These are phyloP conservation scores for Drosophila tripunctata DNA, from an alignment of 2,888 invertebrate genomes.

Conservation along the genomic window DNA sequence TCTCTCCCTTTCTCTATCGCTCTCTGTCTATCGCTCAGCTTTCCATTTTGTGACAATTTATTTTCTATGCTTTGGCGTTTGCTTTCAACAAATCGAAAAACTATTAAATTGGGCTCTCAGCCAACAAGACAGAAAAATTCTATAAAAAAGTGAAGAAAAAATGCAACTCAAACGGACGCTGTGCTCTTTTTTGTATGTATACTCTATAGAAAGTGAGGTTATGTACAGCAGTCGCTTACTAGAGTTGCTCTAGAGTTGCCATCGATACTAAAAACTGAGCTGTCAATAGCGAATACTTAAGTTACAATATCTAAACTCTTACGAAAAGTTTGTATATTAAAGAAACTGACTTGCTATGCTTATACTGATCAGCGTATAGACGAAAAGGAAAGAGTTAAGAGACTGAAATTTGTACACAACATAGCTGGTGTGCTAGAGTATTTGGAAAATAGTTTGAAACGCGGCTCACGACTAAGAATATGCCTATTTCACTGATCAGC, in stretches of 20 bases:
- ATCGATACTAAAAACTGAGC: too few species aligned
- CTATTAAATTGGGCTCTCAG: conserved; percentile 79
- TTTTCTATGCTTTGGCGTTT: conserved; percentile 75
- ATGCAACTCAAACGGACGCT: conserved; percentile 13
- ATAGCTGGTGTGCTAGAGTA: too few species aligned
- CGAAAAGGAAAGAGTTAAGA: background rate
- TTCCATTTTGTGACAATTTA: conserved; percentile 77
- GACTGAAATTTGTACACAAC: background rate
- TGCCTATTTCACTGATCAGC: background rate
- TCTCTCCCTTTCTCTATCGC: too few species aligned
- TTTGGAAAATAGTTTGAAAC: too few species aligned
- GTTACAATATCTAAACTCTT: too few species aligned
- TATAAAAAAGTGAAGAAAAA: conserved; percentile 9
- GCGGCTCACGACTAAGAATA: too few species aligned
- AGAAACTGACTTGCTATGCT: background rate
- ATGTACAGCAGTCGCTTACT: background rate
- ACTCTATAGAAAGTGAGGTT: conserved; percentile 22
- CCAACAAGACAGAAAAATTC: conserved; percentile 49
- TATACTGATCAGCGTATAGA: background rate
- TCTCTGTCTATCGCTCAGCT: conserved; percentile 36
- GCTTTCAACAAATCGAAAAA: conserved; percentile 79
- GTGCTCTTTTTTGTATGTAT: conserved; percentile 2
- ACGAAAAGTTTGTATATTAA: too few species aligned
- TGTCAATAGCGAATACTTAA: too few species aligned
- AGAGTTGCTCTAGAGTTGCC: background rate